These are phyloP conservation scores for Papilio glaucus DNA, from an alignment of 1,140 invertebrate species.

Conservation along the genomic window DNA sequence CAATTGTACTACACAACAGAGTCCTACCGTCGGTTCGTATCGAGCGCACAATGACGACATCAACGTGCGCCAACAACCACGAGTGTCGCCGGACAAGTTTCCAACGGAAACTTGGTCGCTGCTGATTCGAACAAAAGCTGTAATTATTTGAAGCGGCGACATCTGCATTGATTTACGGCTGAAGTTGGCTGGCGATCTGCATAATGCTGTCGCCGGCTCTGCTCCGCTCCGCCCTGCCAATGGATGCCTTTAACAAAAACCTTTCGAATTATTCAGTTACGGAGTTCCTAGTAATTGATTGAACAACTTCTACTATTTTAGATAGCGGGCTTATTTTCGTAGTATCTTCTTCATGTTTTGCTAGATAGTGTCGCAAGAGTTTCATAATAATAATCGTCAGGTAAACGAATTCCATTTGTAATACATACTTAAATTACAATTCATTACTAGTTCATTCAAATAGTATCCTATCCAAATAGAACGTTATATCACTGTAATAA, in stretches of 20 bases:
- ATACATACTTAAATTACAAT: not conserved
- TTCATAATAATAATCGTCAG: no score
- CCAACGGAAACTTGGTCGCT: conserved; percentile 31
- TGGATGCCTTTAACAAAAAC: not conserved
- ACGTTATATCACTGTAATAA: not conserved
- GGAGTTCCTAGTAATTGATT: conserved; percentile 12
- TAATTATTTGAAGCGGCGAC: conserved; percentile 52
- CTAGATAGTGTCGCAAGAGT: no score
- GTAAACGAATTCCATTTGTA: no score
- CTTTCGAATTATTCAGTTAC: conserved; percentile 20
- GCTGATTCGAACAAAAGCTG: conserved; percentile 43
- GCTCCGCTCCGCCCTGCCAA: not conserved
- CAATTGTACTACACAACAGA: not conserved
- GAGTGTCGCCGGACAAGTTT: conserved; percentile 1
- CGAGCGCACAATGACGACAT: not conserved
- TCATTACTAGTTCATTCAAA: no score
- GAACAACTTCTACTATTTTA: not conserved
- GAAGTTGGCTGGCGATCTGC: conserved; percentile 25
- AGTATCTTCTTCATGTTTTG: no score
- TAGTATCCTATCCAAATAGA: not conserved
- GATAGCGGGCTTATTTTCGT: not conserved
- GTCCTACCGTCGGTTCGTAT: not conserved
- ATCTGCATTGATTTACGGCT: conserved; percentile 32
- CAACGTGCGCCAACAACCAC: not conserved
- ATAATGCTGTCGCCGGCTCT: conserved; percentile 1